Evolutionary conservation across 1,140 invertebrate species (phyloP).

Genomic region (Euschistus heros): DNA sequence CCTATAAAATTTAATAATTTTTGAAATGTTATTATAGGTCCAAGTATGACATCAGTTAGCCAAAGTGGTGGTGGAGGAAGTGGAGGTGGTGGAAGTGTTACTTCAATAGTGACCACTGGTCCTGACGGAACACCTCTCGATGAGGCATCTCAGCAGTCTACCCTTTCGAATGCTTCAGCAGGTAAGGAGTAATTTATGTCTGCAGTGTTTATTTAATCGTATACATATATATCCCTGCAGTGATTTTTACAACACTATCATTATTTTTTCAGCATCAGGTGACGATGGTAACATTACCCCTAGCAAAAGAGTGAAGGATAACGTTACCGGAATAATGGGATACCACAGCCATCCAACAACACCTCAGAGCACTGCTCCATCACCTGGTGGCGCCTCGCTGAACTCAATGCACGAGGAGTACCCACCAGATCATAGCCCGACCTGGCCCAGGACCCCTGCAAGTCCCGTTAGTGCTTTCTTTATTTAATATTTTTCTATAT

Average conservation of each 20-base stretch:
- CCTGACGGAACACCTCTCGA: constrained; percentile 76
- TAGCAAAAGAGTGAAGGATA: constrained; percentile 61
- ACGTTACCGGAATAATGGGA: constrained; percentile 27
- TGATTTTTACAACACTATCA: neutral
- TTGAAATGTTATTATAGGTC: neutral
- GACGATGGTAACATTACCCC: constrained; percentile 67
- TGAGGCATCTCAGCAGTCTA: constrained; percentile 84
- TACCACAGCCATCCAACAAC: constrained; percentile 33
- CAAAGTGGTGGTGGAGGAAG: constrained; percentile 10
- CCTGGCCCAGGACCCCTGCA: constrained; percentile 77
- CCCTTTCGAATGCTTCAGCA: constrained; percentile 78
- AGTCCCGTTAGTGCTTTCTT: constrained; percentile 60
- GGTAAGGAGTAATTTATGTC: constrained; percentile 41
- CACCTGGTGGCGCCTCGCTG: constrained; percentile 70
- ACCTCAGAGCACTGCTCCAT: constrained; percentile 57
- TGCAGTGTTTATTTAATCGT: neutral
- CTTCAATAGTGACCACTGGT: constrained; percentile 75
- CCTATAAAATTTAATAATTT: no score
- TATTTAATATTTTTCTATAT: no score
- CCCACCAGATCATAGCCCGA: constrained; percentile 51
- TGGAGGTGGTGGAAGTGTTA: constrained; percentile 41
- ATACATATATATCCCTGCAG: neutral
- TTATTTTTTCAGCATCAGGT: constrained; percentile 55
- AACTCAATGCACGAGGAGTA: constrained; percentile 83
- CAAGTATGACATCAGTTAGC: constrained; percentile 6